phyloP scores from a whole-genome alignment of 1,140 invertebrate genomes.

The Lethrus apterus region DNA sequence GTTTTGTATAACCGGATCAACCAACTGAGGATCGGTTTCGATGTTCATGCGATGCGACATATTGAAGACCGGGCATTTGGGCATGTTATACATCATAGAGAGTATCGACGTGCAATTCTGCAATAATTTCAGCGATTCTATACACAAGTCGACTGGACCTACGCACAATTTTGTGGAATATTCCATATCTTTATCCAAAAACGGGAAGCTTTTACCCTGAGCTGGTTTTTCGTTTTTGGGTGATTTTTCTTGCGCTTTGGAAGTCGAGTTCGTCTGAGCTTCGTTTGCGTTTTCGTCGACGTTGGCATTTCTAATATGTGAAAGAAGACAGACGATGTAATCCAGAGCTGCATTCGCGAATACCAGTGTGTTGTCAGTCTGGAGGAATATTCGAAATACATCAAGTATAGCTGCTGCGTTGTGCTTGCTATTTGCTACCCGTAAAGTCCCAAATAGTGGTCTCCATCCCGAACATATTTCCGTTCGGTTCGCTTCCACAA shows the following conservation, averaged over 20 bases:
- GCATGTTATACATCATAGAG: slow-evolving; percentile 89
- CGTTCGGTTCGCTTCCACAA: slow-evolving; percentile 85
- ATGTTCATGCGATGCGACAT: slow-evolving; percentile 80
- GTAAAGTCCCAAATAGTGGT: slow-evolving; percentile 81
- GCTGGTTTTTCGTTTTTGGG: slow-evolving; percentile 6
- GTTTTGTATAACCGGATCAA: slow-evolving; percentile 80
- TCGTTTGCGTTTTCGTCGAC: slow-evolving; percentile 32
- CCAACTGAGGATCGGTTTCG: slow-evolving; percentile 66
- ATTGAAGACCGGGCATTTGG: slow-evolving; percentile 87
- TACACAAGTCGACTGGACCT: slow-evolving; percentile 58
- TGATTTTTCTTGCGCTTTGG: slow-evolving; percentile 8
- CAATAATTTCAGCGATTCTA: slow-evolving; percentile 79
- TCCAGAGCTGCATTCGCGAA: slow-evolving; percentile 91
- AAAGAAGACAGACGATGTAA: slow-evolving; percentile 82
- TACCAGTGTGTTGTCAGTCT: slow-evolving; percentile 84
- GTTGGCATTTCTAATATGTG: slow-evolving; percentile 53
- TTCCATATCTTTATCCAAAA: slow-evolving; percentile 22
- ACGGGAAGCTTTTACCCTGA: slow-evolving; percentile 14
- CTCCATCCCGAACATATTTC: slow-evolving; percentile 92
- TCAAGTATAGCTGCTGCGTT: slow-evolving; percentile 74
- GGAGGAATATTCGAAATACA: slow-evolving; percentile 87
- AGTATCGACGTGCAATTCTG: slow-evolving; percentile 79
- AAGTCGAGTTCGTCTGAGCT: slow-evolving; percentile 3
- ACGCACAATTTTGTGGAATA: slow-evolving; percentile 14
- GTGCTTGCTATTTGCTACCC: slow-evolving; percentile 64